Conservation (phyloP, 2,888 invertebrate species). For the Matsumyia berberina region DNA sequence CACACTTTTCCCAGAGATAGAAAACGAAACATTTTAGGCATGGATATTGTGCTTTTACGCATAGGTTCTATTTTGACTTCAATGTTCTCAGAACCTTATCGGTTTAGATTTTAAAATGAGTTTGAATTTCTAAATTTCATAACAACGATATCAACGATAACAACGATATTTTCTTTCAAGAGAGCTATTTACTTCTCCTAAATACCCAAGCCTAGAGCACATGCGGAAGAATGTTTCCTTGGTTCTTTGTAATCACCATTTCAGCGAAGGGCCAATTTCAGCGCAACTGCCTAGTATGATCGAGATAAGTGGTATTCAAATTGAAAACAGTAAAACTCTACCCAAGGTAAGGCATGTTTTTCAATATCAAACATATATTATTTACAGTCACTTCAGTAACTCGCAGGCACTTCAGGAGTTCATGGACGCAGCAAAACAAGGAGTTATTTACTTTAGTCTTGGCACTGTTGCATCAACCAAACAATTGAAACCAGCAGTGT, state of each 20-base stretch:
- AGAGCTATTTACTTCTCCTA: slow-evolving; percentile 77
- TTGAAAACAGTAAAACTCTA: slow-evolving; percentile 62
- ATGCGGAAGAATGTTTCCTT: slow-evolving; percentile 79
- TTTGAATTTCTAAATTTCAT: too few species aligned
- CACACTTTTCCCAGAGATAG: too few species aligned
- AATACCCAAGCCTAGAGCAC: slow-evolving; percentile 78
- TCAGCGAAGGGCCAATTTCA: slow-evolving; percentile 80
- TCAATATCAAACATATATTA: background rate
- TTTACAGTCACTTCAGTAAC: background rate
- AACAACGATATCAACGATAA: too few species aligned
- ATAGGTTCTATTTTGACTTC: too few species aligned
- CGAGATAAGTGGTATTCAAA: slow-evolving; percentile 81
- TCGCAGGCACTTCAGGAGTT: slow-evolving; percentile 37
- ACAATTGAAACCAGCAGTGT: background rate
- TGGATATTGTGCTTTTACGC: too few species aligned
- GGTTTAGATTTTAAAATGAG: too few species aligned
- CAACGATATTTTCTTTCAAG: slow-evolving; percentile 77
- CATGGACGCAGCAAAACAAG: slow-evolving; percentile 39
- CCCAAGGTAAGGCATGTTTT: slow-evolving; percentile 19
- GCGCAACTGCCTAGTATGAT: slow-evolving; percentile 80
- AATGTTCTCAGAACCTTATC: too few species aligned
- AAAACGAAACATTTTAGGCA: too few species aligned
- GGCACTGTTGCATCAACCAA: slow-evolving; percentile 42
- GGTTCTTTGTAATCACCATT: slow-evolving; percentile 80
- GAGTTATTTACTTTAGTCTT: slow-evolving; percentile 59